A percentile compares a stretch with the other conserved stretches of the same genome.
Evolutionary conservation across 37 sponge, comb jelly and placozoan genomes (phyloP).

Genomic region (Spongilla lacustris): DNA sequence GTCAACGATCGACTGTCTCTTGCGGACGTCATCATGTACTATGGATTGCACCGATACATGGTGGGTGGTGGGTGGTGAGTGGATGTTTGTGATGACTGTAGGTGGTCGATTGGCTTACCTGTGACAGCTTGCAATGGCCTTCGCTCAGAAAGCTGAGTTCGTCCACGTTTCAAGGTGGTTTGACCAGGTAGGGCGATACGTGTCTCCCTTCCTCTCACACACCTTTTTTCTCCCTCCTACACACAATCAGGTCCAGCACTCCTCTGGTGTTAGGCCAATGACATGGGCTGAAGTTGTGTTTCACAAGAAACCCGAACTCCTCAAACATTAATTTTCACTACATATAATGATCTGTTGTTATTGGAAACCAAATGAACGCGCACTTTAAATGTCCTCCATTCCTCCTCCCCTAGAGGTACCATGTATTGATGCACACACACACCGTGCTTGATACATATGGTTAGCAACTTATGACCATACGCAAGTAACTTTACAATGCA

Average conservation of each 20-base stretch:
- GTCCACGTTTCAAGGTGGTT: constrained; percentile 52
- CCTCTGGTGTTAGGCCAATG: constrained; percentile 33
- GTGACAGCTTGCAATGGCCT: constrained; percentile 28
- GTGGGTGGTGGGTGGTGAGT: neutral
- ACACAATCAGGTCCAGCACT: constrained; percentile 54
- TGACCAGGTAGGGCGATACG: constrained; percentile 36
- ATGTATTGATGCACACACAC: too few species aligned
- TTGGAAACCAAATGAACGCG: neutral
- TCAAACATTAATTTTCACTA: neutral
- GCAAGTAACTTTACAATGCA: neutral
- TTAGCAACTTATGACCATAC: too few species aligned
- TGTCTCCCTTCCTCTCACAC: neutral
- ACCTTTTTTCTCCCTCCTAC: neutral
- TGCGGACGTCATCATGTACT: constrained; percentile 38
- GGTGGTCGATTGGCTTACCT: neutral
- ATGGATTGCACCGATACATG: constrained; percentile 54
- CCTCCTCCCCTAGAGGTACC: too few species aligned
- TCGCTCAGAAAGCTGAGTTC: constrained; percentile 14
- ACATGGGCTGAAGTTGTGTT: constrained; percentile 34
- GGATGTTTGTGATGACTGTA: neutral
- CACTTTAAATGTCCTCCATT: too few species aligned
- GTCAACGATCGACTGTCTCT: constrained; percentile 32
- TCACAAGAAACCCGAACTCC: constrained; percentile 53
- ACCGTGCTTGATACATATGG: too few species aligned
- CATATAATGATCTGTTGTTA: neutral